A percentile compares a stretch with the other conserved stretches of the same genome.
Evolutionary conservation across 2,113 vertebrate genomes (phyloP).

Genomic region (Microcebus murinus): DNA sequence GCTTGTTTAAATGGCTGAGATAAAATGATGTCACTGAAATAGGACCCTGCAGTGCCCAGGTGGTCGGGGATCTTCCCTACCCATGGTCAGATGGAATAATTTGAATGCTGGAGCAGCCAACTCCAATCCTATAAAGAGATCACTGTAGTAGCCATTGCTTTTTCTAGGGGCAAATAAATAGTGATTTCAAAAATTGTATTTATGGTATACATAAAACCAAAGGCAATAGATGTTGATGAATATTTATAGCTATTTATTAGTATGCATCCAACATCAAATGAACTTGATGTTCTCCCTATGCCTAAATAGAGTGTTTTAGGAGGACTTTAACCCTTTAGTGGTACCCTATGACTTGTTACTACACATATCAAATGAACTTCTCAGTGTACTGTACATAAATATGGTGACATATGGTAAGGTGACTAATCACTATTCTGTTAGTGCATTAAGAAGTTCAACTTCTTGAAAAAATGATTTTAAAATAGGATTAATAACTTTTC

Average conservation of each 20-base stretch:
- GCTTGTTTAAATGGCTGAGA: slow-evolving; percentile 57
- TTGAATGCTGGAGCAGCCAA: slow-evolving; percentile 32
- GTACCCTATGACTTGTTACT: neutral
- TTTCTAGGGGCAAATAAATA: slow-evolving; percentile 47
- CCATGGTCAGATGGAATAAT: neutral
- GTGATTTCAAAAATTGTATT: slow-evolving; percentile 57
- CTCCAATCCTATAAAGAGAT: slow-evolving; percentile 46
- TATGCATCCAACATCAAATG: neutral
- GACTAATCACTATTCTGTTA: neutral
- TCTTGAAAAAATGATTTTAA: neutral
- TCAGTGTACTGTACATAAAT: neutral
- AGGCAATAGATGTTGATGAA: slow-evolving; percentile 32
- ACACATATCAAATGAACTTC: neutral
- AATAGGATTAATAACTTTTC: neutral
- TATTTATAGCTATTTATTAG: slow-evolving; percentile 56
- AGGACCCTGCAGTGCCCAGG: neutral
- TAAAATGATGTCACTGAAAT: slow-evolving; percentile 6
- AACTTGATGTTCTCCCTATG: neutral
- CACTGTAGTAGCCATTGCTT: neutral
- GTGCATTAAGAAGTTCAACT: neutral
- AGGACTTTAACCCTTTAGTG: neutral
- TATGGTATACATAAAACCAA: slow-evolving; percentile 60
- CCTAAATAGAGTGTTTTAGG: neutral
- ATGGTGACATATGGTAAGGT: neutral
- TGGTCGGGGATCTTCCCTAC: slow-evolving; percentile 38